phyloP scores from a whole-genome alignment of 2,888 invertebrate genomes.

The Drosophila meridionalis region DNA sequence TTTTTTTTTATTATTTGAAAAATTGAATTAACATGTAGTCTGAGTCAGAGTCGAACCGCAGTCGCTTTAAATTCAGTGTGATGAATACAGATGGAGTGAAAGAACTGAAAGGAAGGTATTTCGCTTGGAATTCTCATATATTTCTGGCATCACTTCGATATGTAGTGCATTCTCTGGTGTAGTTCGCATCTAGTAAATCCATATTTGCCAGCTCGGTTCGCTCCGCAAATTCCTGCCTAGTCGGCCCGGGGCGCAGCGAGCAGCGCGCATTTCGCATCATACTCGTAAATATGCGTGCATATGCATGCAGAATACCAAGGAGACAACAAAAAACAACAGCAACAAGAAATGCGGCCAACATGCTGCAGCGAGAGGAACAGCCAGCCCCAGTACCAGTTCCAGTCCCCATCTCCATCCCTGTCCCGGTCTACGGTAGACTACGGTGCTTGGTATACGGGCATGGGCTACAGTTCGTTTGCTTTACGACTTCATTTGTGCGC shows the following conservation, averaged over 20 bases:
- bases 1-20: background rate
- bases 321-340: constrained; percentile 19
- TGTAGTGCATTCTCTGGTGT: constrained; percentile 9
- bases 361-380: constrained; percentile 22
- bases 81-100: background rate
- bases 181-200: constrained; percentile 24
- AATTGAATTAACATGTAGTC: constrained; percentile 6
- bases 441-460: constrained; percentile 18
- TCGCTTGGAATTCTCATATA: constrained; percentile 28
- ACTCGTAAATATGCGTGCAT: constrained; percentile 73
- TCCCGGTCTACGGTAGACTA: background rate
- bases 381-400: background rate
- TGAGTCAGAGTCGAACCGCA: background rate
- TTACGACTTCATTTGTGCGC: constrained; percentile 78
- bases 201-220: constrained; percentile 28
- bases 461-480: constrained; percentile 64
- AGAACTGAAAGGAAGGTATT: background rate
- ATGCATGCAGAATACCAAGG: constrained; percentile 56
- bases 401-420: background rate
- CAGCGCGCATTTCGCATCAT: constrained; percentile 38
- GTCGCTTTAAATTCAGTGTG: constrained; percentile 1
- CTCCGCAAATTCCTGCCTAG: constrained; percentile 43
- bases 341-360: constrained; percentile 28
- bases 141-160: constrained; percentile 23
- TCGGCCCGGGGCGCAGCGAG: constrained; percentile 24